Base-by-base conservation (phyloP, 2,113 vertebrate species). In the Corythaeola cristata region DNA sequence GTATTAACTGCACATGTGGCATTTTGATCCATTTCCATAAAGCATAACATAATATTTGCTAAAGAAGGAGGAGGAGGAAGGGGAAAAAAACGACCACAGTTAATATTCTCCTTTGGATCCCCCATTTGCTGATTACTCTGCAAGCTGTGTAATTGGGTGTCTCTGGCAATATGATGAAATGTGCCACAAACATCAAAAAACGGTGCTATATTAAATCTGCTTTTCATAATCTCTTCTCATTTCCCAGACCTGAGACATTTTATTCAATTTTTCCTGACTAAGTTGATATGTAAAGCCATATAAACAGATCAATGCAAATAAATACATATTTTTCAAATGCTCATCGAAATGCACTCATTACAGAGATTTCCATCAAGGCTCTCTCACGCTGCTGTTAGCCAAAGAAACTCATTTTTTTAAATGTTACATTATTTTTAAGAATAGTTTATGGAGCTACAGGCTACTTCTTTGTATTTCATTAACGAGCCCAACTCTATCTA, bases 191-290 rank as follows among this genome's bases (percentile, higher is more conserved):
- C 94, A 97, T 97, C 96, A 97, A 92, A 96, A 96, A 96, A 90
- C 0, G 83, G 94, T 93, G 92, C 96, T 97, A 45, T 76, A 96
- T 97, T 97, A 97, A 98, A 97, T 97, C 96, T 97, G 93, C 96
- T 97, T 97, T 97, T 97, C 95, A 97, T 97, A 97, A 97, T 97
- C 94, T 96, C 95, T 88, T 95, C 97, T 96, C 97, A 96, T 98
- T 97, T 96, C 93, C 96, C 91, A 93, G 96, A 96, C 96, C 80
- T 96, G 95, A 97, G 95, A 97, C 95, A 93, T 94, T 97, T 97
- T 97, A 97, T 97, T 98, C 94, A 96, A 95, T 97, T 98, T 97
- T 93, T 97, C 94, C 94, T 96, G 95, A 95, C 96, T 97, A 97
- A 96, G 91, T 97, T 97, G 97, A 91, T 97, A 96, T 96, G 95